phyloP scores from a whole-genome alignment of 2,113 vertebrate species.

The Pelecanus crispus region DNA sequence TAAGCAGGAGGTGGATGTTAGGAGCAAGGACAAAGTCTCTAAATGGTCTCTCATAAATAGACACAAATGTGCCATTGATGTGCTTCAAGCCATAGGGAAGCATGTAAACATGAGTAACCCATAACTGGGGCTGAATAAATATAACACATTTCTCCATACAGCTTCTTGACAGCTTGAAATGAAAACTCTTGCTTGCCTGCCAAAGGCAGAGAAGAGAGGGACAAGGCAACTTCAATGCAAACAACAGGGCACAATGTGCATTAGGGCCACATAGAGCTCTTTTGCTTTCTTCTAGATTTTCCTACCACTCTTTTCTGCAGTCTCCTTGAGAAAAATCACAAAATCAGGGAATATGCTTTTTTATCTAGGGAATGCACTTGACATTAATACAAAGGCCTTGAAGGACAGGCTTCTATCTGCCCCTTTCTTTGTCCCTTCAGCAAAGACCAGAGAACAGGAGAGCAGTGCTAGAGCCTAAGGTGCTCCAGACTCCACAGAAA shows the following conservation, averaged over 20 bases:
- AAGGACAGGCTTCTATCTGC: not conserved
- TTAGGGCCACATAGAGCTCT: not conserved
- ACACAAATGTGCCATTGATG: not conserved
- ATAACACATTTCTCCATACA: not conserved
- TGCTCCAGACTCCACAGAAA: not conserved
- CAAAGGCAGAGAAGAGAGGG: not conserved
- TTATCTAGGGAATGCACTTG: not conserved
- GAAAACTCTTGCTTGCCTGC: not conserved
- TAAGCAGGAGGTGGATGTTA: not conserved
- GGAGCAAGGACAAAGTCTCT: not conserved
- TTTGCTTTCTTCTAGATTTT: not conserved
- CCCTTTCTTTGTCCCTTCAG: not conserved
- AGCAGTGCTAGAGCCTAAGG: not conserved
- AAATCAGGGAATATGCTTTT: fast-evolving
- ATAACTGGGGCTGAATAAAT: not conserved
- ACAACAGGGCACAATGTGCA: not conserved
- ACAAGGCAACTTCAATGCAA: not conserved
- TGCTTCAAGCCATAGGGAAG: not conserved
- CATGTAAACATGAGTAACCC: not conserved
- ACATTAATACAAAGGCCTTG: not conserved
- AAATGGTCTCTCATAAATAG: not conserved
- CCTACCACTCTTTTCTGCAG: not conserved
- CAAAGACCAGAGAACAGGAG: not conserved
- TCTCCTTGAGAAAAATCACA: not conserved
- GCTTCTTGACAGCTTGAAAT: not conserved